phyloP scores from a whole-genome alignment of 2,113 vertebrate genomes.

The Oreocharis arfaki region DNA sequence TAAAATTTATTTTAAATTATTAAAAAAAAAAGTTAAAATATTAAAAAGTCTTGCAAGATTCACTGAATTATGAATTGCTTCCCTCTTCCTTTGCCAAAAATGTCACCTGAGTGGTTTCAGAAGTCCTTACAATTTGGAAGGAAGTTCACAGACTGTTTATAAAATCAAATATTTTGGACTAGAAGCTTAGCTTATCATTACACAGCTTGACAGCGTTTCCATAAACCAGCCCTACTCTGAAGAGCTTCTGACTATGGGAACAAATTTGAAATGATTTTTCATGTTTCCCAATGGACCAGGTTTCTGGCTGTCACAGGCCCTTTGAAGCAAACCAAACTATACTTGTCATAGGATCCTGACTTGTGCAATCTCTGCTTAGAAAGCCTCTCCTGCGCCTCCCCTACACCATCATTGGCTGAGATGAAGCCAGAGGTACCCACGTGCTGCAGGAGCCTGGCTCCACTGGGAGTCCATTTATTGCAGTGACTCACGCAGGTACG shows the following conservation, averaged over 20 bases:
- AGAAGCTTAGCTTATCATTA: not conserved
- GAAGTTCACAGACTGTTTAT: not conserved
- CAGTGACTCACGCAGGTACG: not conserved
- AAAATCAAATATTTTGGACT: not conserved
- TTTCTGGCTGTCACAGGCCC: not conserved
- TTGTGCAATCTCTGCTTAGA: not conserved
- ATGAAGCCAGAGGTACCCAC: not conserved
- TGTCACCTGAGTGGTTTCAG: not conserved
- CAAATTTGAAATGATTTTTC: not conserved
- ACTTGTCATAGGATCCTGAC: not conserved
- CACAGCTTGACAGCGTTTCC: not conserved
- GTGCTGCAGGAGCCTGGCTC: not conserved
- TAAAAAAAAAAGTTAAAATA: not conserved
- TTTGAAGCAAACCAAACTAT: not conserved
- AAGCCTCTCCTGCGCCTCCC: not conserved
- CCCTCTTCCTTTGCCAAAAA: not conserved
- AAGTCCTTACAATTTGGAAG: not conserved
- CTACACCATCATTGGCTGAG: accelerated
- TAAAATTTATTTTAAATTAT: slow-evolving; percentile 7
- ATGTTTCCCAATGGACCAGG: not conserved
- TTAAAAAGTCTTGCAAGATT: not conserved
- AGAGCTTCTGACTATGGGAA: not conserved
- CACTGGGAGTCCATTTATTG: not conserved
- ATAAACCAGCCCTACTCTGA: not conserved
- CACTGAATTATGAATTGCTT: not conserved